Percentiles rank a stretch among this genome's conserved stretches.
These are phyloP conservation scores for Scolopax mira DNA, from an alignment of 2,113 vertebrate species.

Conservation along the genomic window DNA sequence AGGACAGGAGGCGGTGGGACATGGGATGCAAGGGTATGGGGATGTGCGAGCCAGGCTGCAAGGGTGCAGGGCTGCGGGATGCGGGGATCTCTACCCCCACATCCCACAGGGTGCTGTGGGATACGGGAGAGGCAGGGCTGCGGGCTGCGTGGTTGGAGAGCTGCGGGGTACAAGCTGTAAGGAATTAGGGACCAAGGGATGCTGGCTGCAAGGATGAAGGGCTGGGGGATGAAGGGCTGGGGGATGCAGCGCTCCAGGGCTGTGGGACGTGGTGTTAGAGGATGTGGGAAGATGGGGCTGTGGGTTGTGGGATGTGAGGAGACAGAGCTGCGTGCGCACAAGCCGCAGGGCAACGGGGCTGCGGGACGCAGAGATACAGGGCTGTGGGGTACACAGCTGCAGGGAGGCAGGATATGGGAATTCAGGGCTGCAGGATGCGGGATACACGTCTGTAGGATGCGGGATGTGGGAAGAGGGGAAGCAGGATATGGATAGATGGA, in stretches of 20 bases:
- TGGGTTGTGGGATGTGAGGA: background rate
- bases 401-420: conserved; percentile 3
- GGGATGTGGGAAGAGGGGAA: conserved; percentile 53
- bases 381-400: background rate
- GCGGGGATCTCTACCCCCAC: too few species aligned
- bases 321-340: background rate
- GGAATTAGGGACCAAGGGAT: background rate
- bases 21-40: background rate
- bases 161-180: fast-evolving
- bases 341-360: background rate
- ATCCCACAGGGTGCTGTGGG: background rate
- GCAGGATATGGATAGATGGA: conserved; percentile 40
- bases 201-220: background rate
- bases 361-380: background rate
- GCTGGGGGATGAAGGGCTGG: background rate
- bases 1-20: background rate
- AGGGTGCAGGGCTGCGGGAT: fast-evolving
- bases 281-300: background rate
- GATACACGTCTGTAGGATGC: background rate
- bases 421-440: conserved; percentile 30
- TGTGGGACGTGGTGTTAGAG: background rate
- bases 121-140: background rate
- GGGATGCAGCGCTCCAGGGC: background rate
- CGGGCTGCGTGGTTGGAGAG: background rate
- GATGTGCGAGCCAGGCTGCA: background rate